These are phyloP conservation scores for Gobio occitaniae DNA, from an alignment of 2,797 vertebrate species.

Conservation along the genomic window DNA sequence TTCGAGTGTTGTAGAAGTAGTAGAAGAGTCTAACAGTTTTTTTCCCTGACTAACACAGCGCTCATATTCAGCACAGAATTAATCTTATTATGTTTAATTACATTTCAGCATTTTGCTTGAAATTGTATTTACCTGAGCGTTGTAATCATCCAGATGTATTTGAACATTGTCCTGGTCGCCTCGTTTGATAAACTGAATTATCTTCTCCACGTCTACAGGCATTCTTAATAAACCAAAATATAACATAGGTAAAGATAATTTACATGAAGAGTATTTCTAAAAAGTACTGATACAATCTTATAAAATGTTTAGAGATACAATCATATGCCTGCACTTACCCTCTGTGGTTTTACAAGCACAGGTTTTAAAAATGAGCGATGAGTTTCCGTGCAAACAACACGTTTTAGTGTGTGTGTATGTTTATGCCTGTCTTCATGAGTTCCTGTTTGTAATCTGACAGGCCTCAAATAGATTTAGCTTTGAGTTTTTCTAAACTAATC, in stretches of 20 bases:
- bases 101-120: background rate
- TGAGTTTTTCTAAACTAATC: conserved; percentile 59
- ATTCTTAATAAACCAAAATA: conserved; percentile 51
- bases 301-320: background rate
- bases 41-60: background rate
- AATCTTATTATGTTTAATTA: background rate
- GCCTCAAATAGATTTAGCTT: conserved; percentile 36
- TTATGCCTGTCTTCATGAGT: conserved; percentile 21
- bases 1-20: conserved; percentile 24
- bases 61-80: background rate
- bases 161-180: conserved; percentile 74
- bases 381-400: background rate
- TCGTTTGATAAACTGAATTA: conserved; percentile 68
- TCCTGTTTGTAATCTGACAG: conserved; percentile 46
- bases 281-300: background rate
- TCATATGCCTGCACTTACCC: conserved; percentile 12
- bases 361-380: background rate
- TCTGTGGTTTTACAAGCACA: background rate
- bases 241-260: background rate
- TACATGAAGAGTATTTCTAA: background rate
- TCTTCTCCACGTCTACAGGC: conserved; percentile 68
- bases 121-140: conserved; percentile 69
- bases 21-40: conserved; percentile 29
- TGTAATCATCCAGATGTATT: conserved; percentile 69
- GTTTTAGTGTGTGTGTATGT: conserved; percentile 3